Evolutionary conservation across 2,888 invertebrate species (phyloP).

Genomic region (Lampropteryx suffumata): DNA sequence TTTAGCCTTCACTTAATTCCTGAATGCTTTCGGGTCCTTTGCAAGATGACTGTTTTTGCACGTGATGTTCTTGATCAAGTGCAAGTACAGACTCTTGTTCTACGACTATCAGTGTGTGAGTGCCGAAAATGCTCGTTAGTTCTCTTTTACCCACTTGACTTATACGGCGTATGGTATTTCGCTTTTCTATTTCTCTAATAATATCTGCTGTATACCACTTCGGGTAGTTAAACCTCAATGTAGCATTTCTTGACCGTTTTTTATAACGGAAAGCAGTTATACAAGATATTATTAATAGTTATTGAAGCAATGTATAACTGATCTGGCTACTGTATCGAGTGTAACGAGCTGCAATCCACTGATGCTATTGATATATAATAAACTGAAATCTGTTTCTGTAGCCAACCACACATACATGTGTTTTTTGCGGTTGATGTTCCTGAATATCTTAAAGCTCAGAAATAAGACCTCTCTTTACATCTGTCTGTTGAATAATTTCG

Average conservation of each 20-base stretch:
- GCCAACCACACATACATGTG: too few species aligned
- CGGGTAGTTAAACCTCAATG: neutral
- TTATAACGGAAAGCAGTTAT: neutral
- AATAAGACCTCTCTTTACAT: too few species aligned
- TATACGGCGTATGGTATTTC: neutral
- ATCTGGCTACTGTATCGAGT: neutral
- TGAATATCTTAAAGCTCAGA: too few species aligned
- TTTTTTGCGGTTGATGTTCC: too few species aligned
- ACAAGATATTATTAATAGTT: neutral
- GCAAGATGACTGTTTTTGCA: neutral
- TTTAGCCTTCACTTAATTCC: neutral
- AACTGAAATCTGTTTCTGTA: too few species aligned
- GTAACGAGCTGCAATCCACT: neutral
- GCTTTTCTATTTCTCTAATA: neutral
- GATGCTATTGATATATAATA: neutral
- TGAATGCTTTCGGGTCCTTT: neutral
- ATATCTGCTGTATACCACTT: neutral
- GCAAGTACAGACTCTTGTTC: neutral
- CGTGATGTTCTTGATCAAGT: too few species aligned
- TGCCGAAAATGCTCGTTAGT: neutral
- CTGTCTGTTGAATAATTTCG: too few species aligned
- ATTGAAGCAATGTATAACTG: neutral
- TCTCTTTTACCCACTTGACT: neutral
- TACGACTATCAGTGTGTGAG: too few species aligned
- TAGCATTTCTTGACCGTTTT: neutral